These are phyloP conservation scores for Onthophagus sagittarius DNA, from an alignment of 2,888 invertebrate species.

Conservation along the genomic window DNA sequence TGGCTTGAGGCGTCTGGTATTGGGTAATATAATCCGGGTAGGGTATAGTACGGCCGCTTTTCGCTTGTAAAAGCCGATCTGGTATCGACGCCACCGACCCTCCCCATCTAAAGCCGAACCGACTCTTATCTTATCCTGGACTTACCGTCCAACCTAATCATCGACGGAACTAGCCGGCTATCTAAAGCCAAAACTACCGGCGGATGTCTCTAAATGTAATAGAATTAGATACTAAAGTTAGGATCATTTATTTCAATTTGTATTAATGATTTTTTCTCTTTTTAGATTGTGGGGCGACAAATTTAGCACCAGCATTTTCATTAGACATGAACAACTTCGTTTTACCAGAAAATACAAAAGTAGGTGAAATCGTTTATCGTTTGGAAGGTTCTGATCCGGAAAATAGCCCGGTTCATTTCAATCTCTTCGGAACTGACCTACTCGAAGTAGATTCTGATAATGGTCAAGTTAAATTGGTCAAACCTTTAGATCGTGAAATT, in stretches of 20 bases:
- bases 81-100: conserved; percentile 20
- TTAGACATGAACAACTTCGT: conserved; percentile 74
- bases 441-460: conserved; percentile 72
- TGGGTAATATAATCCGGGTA: conserved; percentile 35
- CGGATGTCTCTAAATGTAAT: conserved; percentile 1
- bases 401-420: conserved; percentile 65
- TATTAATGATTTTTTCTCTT: conserved; percentile 27
- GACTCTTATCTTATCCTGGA: conserved; percentile 32
- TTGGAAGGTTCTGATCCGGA: conserved; percentile 81
- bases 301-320: conserved; percentile 69
- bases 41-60: conserved; percentile 24
- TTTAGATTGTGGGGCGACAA: conserved; percentile 49
- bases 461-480: conserved; percentile 75
- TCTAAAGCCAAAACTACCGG: background rate
- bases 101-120: conserved; percentile 31
- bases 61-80: conserved; percentile 27
- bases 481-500: conserved; percentile 80
- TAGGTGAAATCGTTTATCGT: conserved; percentile 74
- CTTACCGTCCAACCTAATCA: conserved; percentile 23
- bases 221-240: background rate
- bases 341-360: conserved; percentile 73
- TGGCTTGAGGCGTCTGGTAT: conserved; percentile 22
- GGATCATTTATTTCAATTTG: background rate
- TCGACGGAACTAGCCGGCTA: conserved; percentile 23
- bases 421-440: conserved; percentile 76